phyloP scores from a whole-genome alignment of 2,888 invertebrate genomes.

The Drosophila leonis region DNA sequence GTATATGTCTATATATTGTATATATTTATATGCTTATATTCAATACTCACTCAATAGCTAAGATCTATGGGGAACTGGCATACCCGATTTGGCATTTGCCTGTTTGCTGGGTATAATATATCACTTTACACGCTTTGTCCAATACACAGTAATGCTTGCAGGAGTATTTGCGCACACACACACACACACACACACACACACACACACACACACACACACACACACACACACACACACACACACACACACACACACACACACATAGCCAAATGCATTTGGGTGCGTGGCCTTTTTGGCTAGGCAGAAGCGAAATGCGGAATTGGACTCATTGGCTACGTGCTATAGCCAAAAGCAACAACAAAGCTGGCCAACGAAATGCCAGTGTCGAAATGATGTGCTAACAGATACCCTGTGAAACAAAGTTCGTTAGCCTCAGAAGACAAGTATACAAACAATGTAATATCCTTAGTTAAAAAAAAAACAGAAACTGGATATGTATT shows the following conservation, averaged over 20 bases:
- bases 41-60: too few relatives aligned
- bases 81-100: too few relatives aligned
- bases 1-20: too few relatives aligned
- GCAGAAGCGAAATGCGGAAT: conserved; percentile 42
- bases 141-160: conserved; percentile 14
- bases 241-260: conserved; percentile 9
- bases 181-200: conserved; percentile 13
- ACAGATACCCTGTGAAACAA: not conserved
- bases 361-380: not conserved
- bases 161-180: conserved; percentile 2
- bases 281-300: conserved; percentile 40
- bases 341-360: conserved; percentile 36
- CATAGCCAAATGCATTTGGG: conserved; percentile 48
- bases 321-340: conserved; percentile 65
- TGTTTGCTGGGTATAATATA: conserved; percentile 47
- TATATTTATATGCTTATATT: too few relatives aligned
- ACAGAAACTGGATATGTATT: too few relatives aligned
- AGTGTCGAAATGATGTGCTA: conserved; percentile 1
- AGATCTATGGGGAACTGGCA: not conserved
- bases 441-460: not conserved
- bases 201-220: conserved; percentile 19
- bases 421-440: too few relatives aligned
- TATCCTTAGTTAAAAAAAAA: not conserved
- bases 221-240: not conserved
- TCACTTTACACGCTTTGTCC: conserved; percentile 53